Conservation (phyloP, 2,113 vertebrate species). For the Gymnogyps californianus region DNA sequence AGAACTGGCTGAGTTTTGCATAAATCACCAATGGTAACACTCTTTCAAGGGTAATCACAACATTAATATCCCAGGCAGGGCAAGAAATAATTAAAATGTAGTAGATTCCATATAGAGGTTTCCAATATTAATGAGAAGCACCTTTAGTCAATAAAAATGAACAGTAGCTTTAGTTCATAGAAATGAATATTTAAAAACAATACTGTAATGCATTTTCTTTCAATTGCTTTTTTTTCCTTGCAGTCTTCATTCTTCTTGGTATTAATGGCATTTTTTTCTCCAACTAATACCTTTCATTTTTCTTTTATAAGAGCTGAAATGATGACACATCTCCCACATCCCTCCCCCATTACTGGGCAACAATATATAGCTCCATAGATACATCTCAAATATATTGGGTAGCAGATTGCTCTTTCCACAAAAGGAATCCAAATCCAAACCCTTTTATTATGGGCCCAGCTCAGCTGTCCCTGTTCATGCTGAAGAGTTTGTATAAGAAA, state of each 20-base stretch:
- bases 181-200: slow-evolving; percentile 18
- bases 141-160: slow-evolving; percentile 53
- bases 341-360: background rate
- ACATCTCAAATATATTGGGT: background rate
- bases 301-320: background rate
- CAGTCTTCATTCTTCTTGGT: background rate
- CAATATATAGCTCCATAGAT: background rate
- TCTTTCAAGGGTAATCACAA: slow-evolving; percentile 65
- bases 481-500: background rate
- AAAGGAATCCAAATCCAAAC: background rate
- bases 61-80: slow-evolving; percentile 61
- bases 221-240: background rate
- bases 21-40: slow-evolving; percentile 43
- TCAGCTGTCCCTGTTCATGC: background rate
- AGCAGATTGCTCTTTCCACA: background rate
- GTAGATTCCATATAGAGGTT: slow-evolving; percentile 19
- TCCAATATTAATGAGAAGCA: slow-evolving; percentile 54
- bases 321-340: background rate
- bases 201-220: background rate
- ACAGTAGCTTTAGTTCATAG: background rate
- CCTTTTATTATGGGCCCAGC: background rate
- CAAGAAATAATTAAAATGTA: slow-evolving; percentile 72
- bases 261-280: background rate
- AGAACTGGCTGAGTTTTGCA: slow-evolving; percentile 39
- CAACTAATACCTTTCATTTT: background rate